Conservation (phyloP, 2,113 vertebrate species). For the Tympanuchus pallidicinctus region DNA sequence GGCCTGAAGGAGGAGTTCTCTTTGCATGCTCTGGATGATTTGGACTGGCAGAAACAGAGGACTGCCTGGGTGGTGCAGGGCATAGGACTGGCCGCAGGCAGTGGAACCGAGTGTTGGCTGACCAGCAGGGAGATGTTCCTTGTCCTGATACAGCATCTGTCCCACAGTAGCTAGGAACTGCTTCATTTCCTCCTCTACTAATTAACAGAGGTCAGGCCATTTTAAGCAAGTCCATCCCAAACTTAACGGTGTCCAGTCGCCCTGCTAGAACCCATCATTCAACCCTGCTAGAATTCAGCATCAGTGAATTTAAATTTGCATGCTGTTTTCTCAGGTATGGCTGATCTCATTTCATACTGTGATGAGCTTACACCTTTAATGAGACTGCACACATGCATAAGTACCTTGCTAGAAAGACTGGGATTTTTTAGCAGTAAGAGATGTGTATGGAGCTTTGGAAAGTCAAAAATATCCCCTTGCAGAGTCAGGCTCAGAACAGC, state of each 20-base stretch:
- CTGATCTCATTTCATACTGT: neutral
- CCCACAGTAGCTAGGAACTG: neutral
- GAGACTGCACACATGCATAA: neutral
- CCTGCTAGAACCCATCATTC: neutral
- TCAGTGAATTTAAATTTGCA: neutral
- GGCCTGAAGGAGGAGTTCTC: neutral
- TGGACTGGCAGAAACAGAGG: neutral
- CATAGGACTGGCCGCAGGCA: neutral
- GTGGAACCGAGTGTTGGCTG: neutral
- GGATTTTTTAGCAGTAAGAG: neutral
- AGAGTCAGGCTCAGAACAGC: neutral
- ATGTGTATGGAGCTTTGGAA: neutral
- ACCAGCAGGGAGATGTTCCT: neutral
- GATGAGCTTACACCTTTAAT: neutral
- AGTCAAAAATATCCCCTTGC: neutral
- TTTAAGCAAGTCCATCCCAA: neutral
- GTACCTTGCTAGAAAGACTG: accelerated
- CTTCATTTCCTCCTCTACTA: neutral
- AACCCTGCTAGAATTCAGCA: neutral
- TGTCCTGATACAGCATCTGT: neutral
- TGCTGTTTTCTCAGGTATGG: neutral
- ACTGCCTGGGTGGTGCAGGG: neutral
- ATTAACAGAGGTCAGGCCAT: neutral
- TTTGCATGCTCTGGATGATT: neutral
- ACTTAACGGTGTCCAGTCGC: neutral